Evolutionary conservation across 1,140 invertebrate species (phyloP), one percentile per base, ranked within the genome.

Genomic region (Drosophila asahinai): DNA sequence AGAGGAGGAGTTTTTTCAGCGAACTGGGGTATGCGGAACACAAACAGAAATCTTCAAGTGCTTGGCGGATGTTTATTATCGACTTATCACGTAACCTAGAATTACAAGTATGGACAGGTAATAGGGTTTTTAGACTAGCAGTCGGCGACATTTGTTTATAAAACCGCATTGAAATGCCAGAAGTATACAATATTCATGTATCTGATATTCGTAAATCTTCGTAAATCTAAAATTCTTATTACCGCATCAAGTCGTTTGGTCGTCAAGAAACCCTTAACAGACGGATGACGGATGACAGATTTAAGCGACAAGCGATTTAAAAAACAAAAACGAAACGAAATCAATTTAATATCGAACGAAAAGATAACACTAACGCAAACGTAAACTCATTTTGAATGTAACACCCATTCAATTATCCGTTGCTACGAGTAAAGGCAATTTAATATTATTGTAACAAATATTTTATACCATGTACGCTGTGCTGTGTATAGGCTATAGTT

Each of bases 101-200:
- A 49, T 61, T 78, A 78, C 49, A 71, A 71, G 64, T 82, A 80
- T 57, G 68, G 66, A 79, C 79, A 80, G 71, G 73, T 81, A 81
- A 76, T 73, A 60, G 61, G 70, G 38, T 61, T 59, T 49, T 73
- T 73, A 72, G 70, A 73, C 70, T 73, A 73, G 70, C 70, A 73
- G 67, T 73, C 70, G 52, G 70, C 52, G 45, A 72, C 70, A 58
- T 25, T 42, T 42, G 22, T 49, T 42, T 40, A 51, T 36, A 72
- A 58, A 72, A 59, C 66, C 47, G 54, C 54, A 72, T 73, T 73
- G 12, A 73, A 51, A 72, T 72, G 65, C 36, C 66, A 72, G 54
- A 73, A 71, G 66, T 49, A 60, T 72, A 72, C 66, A 72, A 12
- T 66, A 27, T 64, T 42, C n/a, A 52, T 49, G 33, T 45, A 54